A percentile compares a stretch with the other conserved stretches of the same genome.
Evolutionary conservation across 2,888 invertebrate species (phyloP).

Genomic region (Agapostemon virescens): DNA sequence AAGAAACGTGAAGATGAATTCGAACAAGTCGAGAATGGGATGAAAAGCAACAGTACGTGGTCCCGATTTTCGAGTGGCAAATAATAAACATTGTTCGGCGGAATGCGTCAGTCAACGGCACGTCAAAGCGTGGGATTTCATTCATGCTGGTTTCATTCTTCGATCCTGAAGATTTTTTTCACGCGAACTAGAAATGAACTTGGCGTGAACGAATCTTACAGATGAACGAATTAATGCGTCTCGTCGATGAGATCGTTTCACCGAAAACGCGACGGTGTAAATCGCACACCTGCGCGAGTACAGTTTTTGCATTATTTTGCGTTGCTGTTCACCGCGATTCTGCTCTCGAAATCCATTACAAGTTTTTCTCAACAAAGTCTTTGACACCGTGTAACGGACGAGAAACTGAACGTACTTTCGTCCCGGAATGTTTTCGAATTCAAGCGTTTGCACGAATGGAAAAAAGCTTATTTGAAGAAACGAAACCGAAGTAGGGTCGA

Average conservation of each 20-base stretch:
- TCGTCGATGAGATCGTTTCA: neutral
- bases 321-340: no score
- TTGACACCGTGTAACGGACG: no score
- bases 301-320: no score
- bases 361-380: no score
- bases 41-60: neutral
- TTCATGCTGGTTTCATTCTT: slow-evolving; percentile 51
- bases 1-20: neutral
- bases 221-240: slow-evolving; percentile 34
- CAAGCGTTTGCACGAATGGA: no score
- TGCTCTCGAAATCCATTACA: no score
- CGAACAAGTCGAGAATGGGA: neutral
- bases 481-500: no score
- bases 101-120: neutral
- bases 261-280: neutral
- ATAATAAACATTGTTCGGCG: neutral
- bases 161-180: slow-evolving; percentile 25
- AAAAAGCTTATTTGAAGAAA: no score
- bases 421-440: no score
- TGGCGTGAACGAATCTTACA: slow-evolving; percentile 41
- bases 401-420: no score
- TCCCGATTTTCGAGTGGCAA: neutral
- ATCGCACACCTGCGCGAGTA: no score
- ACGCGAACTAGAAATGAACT: slow-evolving; percentile 43
- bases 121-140: neutral